Conservation (phyloP, 2,797 vertebrate species). For the Danionella dracula region DNA sequence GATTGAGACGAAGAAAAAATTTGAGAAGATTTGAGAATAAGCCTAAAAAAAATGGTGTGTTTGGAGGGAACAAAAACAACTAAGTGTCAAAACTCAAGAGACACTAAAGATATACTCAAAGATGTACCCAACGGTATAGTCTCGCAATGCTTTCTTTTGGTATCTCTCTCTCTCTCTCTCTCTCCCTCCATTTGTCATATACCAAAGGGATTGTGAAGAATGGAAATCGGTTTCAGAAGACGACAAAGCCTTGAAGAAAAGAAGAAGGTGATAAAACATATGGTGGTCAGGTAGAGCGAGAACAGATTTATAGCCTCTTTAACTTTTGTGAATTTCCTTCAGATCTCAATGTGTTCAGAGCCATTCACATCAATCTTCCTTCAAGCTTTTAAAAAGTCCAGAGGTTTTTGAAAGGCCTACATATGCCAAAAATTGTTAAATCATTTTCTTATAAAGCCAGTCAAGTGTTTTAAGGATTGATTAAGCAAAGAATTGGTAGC, state of each 20-base stretch:
- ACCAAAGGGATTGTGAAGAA: neutral
- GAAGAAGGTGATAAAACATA: slow-evolving; percentile 1
- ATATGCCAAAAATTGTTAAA: no score
- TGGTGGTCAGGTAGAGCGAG: neutral
- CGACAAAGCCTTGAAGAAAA: slow-evolving; percentile 7
- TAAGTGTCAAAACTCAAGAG: neutral
- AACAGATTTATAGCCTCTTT: neutral
- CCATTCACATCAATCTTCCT: no score
- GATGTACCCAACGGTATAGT: no score
- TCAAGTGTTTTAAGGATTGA: no score
- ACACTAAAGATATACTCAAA: slow-evolving; percentile 46
- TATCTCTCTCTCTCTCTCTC: slow-evolving; percentile 43
- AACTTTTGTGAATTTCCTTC: neutral
- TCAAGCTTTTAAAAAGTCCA: no score
- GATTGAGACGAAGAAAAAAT: slow-evolving; percentile 19
- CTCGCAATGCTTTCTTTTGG: slow-evolving; percentile 61
- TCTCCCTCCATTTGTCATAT: neutral
- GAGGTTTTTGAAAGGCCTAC: no score
- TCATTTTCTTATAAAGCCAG: no score
- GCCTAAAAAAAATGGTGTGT: slow-evolving; percentile 39
- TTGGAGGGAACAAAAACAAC: neutral
- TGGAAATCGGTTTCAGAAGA: neutral
- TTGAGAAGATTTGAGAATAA: slow-evolving; percentile 40
- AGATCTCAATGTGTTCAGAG: no score
- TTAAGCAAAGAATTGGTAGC: no score